These are phyloP conservation scores for Cynocephalus volans DNA, from an alignment of 2,113 vertebrate species.

Conservation along the genomic window DNA sequence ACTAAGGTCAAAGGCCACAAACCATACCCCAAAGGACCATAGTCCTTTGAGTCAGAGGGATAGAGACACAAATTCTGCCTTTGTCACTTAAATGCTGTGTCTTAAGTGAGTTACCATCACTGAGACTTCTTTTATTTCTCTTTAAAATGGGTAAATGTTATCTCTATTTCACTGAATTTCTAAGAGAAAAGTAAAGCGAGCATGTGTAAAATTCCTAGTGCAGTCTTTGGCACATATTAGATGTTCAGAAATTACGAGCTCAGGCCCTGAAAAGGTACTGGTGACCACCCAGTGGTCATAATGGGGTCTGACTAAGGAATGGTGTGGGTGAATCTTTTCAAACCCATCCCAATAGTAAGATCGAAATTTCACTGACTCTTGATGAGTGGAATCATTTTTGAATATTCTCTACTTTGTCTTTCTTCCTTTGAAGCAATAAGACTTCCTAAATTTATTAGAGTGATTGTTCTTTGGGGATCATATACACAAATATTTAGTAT, in stretches of 20 bases:
- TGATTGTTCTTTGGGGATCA: neutral
- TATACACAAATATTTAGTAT: neutral
- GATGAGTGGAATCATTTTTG: neutral
- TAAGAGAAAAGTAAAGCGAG: neutral
- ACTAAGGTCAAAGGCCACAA: slow-evolving; percentile 13
- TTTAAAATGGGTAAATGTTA: slow-evolving; percentile 51
- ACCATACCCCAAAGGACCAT: neutral
- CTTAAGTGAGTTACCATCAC: slow-evolving; percentile 13
- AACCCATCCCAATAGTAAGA: neutral
- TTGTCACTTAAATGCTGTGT: neutral
- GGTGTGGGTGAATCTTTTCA: neutral
- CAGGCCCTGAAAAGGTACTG: neutral
- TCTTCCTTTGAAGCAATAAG: neutral
- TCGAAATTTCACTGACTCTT: neutral
- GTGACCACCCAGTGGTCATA: neutral
- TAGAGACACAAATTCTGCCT: neutral
- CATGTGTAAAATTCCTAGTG: slow-evolving; percentile 24
- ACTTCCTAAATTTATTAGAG: neutral
- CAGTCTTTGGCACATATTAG: neutral
- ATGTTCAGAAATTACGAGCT: slow-evolving; percentile 43
- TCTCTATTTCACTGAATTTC: neutral
- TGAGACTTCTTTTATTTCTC: slow-evolving; percentile 21
- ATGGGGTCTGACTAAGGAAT: neutral
- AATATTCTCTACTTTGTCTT: neutral
- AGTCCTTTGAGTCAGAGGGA: neutral